Base-by-base conservation (phyloP, 2,113 vertebrate genomes). In the Tetrao urogallus region DNA sequence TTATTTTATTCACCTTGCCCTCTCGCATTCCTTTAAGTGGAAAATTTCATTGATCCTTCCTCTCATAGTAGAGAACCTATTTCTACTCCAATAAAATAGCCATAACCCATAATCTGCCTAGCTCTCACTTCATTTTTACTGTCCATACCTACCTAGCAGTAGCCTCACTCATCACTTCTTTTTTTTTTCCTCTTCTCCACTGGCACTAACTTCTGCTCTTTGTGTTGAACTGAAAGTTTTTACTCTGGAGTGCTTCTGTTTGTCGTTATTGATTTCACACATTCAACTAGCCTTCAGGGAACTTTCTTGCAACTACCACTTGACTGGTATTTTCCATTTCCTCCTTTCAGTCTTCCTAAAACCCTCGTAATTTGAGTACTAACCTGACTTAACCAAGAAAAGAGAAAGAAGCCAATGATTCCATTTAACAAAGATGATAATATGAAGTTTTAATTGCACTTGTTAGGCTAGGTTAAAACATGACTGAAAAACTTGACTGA, bases 291-390 rank as follows among this genome's bases (percentile, higher is more conserved):
- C 45, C 50, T 83, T 79, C 27, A 10, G 42, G 24, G 11, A 93
- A 50, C 12, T 45, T 52, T 7, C 34, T 63, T 28, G 21, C n/a
- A 89, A 1, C 48, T 34, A 76, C 17, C 18, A 79, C 0, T 4
- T 6, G 64, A 76, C 15, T 12, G 7, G 3, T 58, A 73, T 45
- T 82, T 94, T 86, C 56, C 19, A 74, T 71, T 71, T 86, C 28
- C 30, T 76, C 48, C 30, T 77, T 54, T 80, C 45, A 82, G n/a
- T 38, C 21, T 67, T 86, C 30, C 69, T 71, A 81, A 91, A 80
- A 5, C 0, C 0, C 20, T 21, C 11, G 73, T 58, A 58, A 86
- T 47, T 50, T 77, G 24, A 89, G 82, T 12, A n/a, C 25, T 42
- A 76, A 63, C 6, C 32, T 67, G 30, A 78, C 6, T 64, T 82